phyloP scores from a whole-genome alignment of 1,140 invertebrate genomes.

The Camponotus floridanus region DNA sequence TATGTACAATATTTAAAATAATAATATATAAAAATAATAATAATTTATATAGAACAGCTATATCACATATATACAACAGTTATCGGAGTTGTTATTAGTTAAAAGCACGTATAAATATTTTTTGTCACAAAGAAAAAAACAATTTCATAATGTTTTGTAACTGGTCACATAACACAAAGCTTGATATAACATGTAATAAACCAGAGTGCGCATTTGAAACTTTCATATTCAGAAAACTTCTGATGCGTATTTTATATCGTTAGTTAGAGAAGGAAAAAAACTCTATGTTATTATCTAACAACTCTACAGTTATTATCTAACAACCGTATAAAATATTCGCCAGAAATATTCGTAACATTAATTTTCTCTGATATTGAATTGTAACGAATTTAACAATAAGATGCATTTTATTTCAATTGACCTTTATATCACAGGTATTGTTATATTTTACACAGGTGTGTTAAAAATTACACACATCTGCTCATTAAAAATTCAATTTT shows the following conservation, averaged over 20 bases:
- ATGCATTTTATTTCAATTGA: not conserved
- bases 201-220: not conserved
- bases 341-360: constrained; percentile 11
- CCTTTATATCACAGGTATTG: not conserved
- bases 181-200: constrained; percentile 14
- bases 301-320: constrained; percentile 10
- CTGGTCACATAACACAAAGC: constrained; percentile 1
- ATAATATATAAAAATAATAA: not conserved
- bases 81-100: not conserved
- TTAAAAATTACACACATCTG: not conserved
- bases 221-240: not conserved
- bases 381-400: not conserved
- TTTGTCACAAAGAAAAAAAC: not conserved
- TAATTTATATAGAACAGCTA: not conserved
- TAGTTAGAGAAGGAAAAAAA: constrained; percentile 20
- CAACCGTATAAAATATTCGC: constrained; percentile 45
- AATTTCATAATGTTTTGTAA: constrained; percentile 18
- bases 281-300: not conserved
- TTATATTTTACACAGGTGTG: not conserved
- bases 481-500: not conserved
- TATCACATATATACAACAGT: not conserved
- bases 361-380: not conserved
- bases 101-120: constrained; percentile 15
- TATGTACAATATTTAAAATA: not conserved
- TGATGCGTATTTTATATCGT: not conserved